Base-by-base conservation (phyloP, 2,113 vertebrate species). In the Salvelinus alpinus region DNA sequence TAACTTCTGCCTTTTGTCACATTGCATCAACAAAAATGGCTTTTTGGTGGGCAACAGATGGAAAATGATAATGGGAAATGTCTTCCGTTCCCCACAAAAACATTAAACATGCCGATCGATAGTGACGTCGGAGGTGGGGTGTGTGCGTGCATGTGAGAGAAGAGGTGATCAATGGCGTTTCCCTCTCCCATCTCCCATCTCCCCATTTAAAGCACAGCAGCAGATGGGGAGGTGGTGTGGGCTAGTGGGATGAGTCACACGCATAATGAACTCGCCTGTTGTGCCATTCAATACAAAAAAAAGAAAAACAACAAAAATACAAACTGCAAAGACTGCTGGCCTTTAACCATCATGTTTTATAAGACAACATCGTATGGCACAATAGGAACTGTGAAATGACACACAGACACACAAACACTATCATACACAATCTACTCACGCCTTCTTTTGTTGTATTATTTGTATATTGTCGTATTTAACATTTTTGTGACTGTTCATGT, bases 111-210 rank as follows among this genome's bases (percentile, higher is more conserved):
- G 85, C 81, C 82, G 29, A 92, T 94, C 91, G 80, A 93, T 91
- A 84, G 86, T 89, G 92, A 91, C 27, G 91, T 90, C 78, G 85
- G 90, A 90, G 88, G 88, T 88, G 88, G 88, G 87, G 80, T 91
- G 91, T 90, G 88, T 91, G 92, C 74, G 87, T 92, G 92, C 89
- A 91, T 91, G 89, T 86, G 90, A 89, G 90, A 86, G 88, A 90
- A 91, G 89, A 89, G 91, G 91, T 92, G 92, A 93, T 94, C 92
- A 91, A 93, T 93, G 93, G 89, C 90, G 84, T 90, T 93, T 92
- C 90, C 90, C 88, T 92, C 91, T 92, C 85, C 87, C 88, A 87
- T 34, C 31, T 34, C 31, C 31, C 6, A 31, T 31, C 29, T 90
- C 25, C 25, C 25, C 29, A 29, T 91, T 89, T 90, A 91, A 89